Evolutionary conservation across 2,113 vertebrate genomes (phyloP).

Genomic region (Mugil cephalus): DNA sequence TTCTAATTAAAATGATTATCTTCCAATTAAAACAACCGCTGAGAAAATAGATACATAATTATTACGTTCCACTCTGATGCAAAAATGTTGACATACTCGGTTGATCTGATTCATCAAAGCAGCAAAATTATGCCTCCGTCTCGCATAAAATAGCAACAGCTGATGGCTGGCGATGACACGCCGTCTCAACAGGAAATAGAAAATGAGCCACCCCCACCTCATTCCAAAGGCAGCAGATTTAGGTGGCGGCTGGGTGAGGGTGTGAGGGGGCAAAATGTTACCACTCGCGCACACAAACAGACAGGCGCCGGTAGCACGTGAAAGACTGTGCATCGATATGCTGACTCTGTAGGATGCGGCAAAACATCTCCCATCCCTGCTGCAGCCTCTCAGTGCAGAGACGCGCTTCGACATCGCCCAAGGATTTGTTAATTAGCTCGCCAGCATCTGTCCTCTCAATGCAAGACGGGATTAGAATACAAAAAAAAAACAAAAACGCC

Average conservation of each 20-base stretch:
- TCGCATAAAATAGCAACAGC: conserved; percentile 41
- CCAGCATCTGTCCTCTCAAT: conserved; percentile 80
- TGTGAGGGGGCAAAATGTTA: not conserved
- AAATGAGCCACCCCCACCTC: conserved; percentile 18
- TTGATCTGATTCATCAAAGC: conserved; percentile 45
- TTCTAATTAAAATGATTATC: conserved; percentile 2
- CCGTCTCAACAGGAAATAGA: conserved; percentile 64
- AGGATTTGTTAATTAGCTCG: conserved; percentile 82
- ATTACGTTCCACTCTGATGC: conserved; percentile 30
- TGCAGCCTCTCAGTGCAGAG: conserved; percentile 55
- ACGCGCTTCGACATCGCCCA: conserved; percentile 54
- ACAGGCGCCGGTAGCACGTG: not conserved
- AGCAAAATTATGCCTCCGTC: conserved; percentile 14
- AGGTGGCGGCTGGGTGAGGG: conserved; percentile 6
- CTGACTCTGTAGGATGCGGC: conserved; percentile 60
- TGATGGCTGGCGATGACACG: conserved; percentile 65
- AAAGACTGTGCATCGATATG: conserved; percentile 42
- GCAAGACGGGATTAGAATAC: conserved; percentile 71
- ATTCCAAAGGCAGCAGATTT: conserved; percentile 26
- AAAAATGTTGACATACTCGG: conserved; percentile 49
- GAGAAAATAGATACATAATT: conserved; percentile 26
- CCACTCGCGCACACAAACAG: not conserved
- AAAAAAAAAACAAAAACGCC: conserved; percentile 57
- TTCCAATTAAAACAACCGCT: conserved; percentile 2
- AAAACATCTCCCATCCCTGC: conserved; percentile 50